These are phyloP conservation scores for Sebastiscus tertius DNA, from an alignment of 2,797 vertebrate genomes.

Conservation along the genomic window DNA sequence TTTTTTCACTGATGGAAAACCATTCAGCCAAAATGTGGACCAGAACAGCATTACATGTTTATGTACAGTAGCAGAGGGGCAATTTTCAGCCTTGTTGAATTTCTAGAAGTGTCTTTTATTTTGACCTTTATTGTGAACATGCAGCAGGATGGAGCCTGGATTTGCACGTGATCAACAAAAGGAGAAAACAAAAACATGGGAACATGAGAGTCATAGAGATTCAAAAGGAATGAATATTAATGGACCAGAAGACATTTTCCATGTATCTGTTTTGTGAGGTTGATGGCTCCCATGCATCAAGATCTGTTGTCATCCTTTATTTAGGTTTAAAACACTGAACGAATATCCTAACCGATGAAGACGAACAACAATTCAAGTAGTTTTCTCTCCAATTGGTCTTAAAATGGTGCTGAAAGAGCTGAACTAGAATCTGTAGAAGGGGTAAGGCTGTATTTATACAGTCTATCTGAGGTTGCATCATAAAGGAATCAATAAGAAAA, in stretches of 20 bases:
- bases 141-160: slow-evolving; percentile 3
- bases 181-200: background rate
- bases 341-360: background rate
- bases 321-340: background rate
- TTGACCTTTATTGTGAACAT: slow-evolving; percentile 26
- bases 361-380: background rate
- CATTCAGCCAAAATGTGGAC: slow-evolving; percentile 44
- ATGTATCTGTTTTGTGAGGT: background rate
- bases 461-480: background rate
- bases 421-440: background rate
- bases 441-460: background rate
- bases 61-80: slow-evolving; percentile 2
- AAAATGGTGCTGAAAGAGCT: background rate
- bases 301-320: background rate
- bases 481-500: background rate
- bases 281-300: background rate
- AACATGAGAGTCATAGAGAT: background rate
- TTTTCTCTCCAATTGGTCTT: background rate
- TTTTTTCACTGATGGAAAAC: slow-evolving; percentile 41
- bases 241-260: background rate
- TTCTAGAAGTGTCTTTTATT: slow-evolving; percentile 27
- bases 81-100: slow-evolving; percentile 29
- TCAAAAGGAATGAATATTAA: slow-evolving; percentile 36
- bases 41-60: slow-evolving; percentile 30
- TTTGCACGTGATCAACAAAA: slow-evolving; percentile 17